Base-by-base conservation (phyloP, 1,140 invertebrate species). In the Agraylea sexmaculata region DNA sequence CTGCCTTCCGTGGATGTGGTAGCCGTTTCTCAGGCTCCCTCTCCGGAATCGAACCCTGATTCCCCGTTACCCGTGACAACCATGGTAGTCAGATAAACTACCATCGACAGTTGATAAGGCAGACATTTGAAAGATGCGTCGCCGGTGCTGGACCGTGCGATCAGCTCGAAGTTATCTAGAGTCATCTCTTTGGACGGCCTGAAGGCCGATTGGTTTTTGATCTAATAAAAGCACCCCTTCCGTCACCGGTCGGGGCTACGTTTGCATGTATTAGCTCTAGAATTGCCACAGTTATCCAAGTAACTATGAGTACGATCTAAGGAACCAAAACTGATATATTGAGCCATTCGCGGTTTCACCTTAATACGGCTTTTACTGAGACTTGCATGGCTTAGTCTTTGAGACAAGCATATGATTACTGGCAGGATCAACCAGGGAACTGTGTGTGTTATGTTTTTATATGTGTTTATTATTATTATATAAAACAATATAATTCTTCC, bases 1-100 rank as follows among this genome's bases (percentile, higher is more conserved):
- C 80, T 85, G 80, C 82, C 79, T 83, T 86, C 80, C 80, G 83
- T 86, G 74, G 82, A 84, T 82, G 81, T 86, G 79, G 78, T 85
- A 85, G 83, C 81, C 78, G 76, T 86, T 83, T 85, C 79, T 83
- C 78, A 83, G 78, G 78, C 78, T 82, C 78, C 78, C 77, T 82
- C 77, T 76, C 70, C 69, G 77, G 76, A 69, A 70, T 64, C 60
- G 62, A 63, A 63, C 74, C 74, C 71, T 75, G 71, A 77, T 74
- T 74, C 70, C 68, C 72, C 72, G 70, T 75, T 71, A 83, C 78
- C 79, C 78, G 77, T 83, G 71, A 78, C 68, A 69, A 80, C 79
- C 78, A 80, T 76, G 78, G 77, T 80, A 79, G 75, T 71, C 77
- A 63, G 64, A 71, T 71, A 76, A 68, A 71, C 70, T 80, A 80